Conservation (phyloP, 2,888 invertebrate genomes). For the Euphydryas editha region DNA sequence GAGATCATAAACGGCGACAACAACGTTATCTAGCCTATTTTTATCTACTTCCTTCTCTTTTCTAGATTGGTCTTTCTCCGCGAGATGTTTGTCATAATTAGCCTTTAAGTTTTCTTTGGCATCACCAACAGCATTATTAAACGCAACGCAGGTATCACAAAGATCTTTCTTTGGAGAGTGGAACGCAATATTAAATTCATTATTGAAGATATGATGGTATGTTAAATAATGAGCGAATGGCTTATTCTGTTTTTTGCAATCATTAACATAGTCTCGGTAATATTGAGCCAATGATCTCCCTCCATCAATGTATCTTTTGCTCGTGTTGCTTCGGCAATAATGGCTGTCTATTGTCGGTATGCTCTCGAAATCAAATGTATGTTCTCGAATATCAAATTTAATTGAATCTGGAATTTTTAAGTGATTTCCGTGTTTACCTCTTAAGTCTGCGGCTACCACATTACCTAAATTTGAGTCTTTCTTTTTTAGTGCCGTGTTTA, state of each 20-base stretch:
- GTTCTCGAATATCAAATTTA: not conserved
- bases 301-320: slow-evolving; percentile 48
- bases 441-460: not conserved
- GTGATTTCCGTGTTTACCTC: not conserved
- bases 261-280: slow-evolving; percentile 44
- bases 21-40: slow-evolving; percentile 5
- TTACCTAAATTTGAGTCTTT: not conserved
- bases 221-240: slow-evolving; percentile 31
- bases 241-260: slow-evolving; percentile 38
- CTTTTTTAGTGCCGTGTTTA: not conserved
- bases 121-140: slow-evolving; percentile 34
- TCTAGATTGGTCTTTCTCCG: slow-evolving; percentile 24
- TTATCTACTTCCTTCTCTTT: slow-evolving; percentile 30
- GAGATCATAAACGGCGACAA: slow-evolving; percentile 12
- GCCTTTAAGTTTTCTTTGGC: not conserved
- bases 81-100: slow-evolving; percentile 21
- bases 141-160: slow-evolving; percentile 42
- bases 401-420: not conserved
- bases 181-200: slow-evolving; percentile 42
- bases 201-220: slow-evolving; percentile 40
- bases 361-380: not conserved
- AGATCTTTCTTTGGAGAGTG: slow-evolving; percentile 43
- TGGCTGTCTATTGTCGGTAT: slow-evolving; percentile 37
- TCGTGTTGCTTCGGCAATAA: slow-evolving; percentile 43
- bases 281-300: slow-evolving; percentile 44